These are phyloP conservation scores for Monodelphis domestica DNA, from an alignment of 2,797 vertebrate genomes.

Conservation along the genomic window DNA sequence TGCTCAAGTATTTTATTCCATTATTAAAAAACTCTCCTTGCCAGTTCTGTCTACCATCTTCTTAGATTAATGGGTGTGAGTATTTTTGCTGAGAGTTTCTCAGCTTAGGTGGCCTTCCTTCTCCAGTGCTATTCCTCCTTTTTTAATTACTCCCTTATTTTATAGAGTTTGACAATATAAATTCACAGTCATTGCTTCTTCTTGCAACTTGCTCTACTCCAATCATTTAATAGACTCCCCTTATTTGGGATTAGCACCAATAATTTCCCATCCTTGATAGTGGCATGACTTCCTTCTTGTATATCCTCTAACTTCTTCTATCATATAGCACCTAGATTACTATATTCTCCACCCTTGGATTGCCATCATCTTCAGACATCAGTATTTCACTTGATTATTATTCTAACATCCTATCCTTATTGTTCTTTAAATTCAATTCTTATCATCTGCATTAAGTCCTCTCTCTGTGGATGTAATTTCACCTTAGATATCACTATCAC, in stretches of 20 bases:
- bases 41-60: background rate
- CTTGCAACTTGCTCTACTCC: background rate
- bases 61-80: background rate
- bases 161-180: background rate
- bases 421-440: background rate
- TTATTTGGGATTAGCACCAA: background rate
- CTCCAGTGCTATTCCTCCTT: background rate
- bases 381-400: background rate
- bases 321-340: background rate
- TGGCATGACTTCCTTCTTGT: background rate
- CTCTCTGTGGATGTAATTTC: background rate
- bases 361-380: background rate
- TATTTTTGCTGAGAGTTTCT: background rate
- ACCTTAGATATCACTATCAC: background rate
- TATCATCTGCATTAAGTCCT: background rate
- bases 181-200: background rate
- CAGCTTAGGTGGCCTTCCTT: background rate
- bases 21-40: background rate
- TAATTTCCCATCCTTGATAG: background rate
- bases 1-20: too few species aligned
- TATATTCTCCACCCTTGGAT: background rate
- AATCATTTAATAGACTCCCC: background rate
- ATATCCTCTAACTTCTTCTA: background rate
- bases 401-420: background rate
- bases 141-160: background rate